phyloP scores from a whole-genome alignment of 2,113 vertebrate genomes.

The Pleuronectes platessa region DNA sequence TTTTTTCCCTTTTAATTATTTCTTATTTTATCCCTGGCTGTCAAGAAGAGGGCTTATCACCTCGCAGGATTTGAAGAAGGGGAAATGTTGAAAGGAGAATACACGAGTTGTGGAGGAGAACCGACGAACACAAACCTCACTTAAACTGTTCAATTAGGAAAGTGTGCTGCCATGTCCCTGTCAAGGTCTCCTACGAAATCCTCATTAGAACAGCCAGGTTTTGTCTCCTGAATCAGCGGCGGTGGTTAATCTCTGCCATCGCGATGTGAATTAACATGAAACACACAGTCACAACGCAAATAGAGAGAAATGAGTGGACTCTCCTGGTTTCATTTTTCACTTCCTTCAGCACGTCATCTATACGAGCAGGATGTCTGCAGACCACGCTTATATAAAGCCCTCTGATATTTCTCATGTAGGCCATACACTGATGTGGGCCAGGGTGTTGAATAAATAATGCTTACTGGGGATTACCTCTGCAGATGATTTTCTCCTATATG shows the following conservation, averaged over 20 bases:
- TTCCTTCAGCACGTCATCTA: conserved; percentile 15
- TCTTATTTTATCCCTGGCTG: conserved; percentile 4
- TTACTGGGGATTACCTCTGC: conserved; percentile 66
- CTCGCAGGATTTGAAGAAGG: conserved; percentile 15
- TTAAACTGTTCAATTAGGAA: conserved; percentile 46
- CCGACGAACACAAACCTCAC: conserved; percentile 12
- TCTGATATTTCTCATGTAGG: conserved; percentile 76
- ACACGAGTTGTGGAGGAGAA: not conserved
- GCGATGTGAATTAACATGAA: conserved; percentile 28
- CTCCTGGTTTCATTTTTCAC: conserved; percentile 8
- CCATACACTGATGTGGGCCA: conserved; percentile 65
- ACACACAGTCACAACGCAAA: conserved; percentile 10
- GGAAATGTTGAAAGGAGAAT: not conserved
- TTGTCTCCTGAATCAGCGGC: conserved; percentile 38
- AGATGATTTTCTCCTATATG: conserved; percentile 58
- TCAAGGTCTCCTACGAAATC: conserved; percentile 16
- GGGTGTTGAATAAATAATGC: conserved; percentile 80
- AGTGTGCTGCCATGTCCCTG: conserved; percentile 27
- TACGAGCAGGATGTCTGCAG: conserved; percentile 38
- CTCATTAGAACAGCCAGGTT: not conserved
- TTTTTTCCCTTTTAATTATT: not conserved
- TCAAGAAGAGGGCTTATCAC: conserved; percentile 34
- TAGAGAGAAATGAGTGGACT: conserved; percentile 9
- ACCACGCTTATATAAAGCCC: conserved; percentile 74
- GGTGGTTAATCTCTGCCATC: conserved; percentile 41